Evolutionary conservation across 2,797 vertebrate species (phyloP).

Genomic region (Labeo calbasu): DNA sequence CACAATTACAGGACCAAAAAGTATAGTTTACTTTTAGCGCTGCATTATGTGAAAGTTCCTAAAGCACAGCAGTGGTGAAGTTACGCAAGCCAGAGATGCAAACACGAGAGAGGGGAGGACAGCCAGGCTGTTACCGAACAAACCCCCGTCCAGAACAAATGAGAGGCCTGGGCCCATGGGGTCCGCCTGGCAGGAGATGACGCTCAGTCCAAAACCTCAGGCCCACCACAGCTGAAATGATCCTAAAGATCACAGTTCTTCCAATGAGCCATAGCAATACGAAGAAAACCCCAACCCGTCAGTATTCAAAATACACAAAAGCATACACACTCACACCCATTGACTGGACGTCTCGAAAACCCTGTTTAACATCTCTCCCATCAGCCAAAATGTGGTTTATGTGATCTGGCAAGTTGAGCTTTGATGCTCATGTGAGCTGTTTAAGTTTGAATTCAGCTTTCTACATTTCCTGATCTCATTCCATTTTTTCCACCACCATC

Average conservation of each 20-base stretch:
- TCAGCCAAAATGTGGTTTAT: neutral
- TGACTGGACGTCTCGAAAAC: neutral
- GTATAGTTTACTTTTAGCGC: slow-evolving; percentile 15
- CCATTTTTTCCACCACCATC: neutral
- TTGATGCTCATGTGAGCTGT: neutral
- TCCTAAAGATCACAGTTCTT: slow-evolving; percentile 29
- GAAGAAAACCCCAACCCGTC: slow-evolving; percentile 10
- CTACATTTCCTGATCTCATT: neutral
- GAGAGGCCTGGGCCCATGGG: slow-evolving; percentile 38
- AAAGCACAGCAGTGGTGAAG: slow-evolving; percentile 53
- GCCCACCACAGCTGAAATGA: slow-evolving; percentile 39
- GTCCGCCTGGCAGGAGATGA: slow-evolving; percentile 38
- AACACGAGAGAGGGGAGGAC: slow-evolving; percentile 61
- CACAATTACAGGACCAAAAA: slow-evolving; percentile 54
- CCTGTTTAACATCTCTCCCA: neutral
- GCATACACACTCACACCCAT: neutral
- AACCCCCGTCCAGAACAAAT: slow-evolving; percentile 46
- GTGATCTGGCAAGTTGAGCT: neutral
- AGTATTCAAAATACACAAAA: slow-evolving; percentile 29
- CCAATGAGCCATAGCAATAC: slow-evolving; percentile 47
- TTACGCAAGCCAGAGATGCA: slow-evolving; percentile 62
- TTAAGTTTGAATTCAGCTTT: neutral
- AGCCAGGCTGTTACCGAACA: slow-evolving; percentile 51
- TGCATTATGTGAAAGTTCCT: slow-evolving; percentile 44
- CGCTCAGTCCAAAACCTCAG: slow-evolving; percentile 47